Evolutionary conservation across 2,888 invertebrate species (phyloP), one percentile per base, ranked within the genome.

Genomic region (Sycophila texana): DNA sequence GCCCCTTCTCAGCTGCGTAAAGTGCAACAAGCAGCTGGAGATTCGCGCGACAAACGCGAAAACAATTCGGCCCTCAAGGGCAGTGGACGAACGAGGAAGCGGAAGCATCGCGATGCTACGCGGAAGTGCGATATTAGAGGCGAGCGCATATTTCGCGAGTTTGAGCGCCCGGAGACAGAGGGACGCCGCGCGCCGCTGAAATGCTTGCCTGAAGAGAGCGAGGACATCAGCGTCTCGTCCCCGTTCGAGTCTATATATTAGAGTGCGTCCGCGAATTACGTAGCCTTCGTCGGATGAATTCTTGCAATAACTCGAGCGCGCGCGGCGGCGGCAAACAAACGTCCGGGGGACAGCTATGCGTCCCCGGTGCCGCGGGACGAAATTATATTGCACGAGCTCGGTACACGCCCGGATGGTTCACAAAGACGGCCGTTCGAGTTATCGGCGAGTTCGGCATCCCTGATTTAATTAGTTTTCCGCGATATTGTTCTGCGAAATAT

Each of bases 251-350:
- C 58, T 58, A n/a, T 58, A n/a, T 30, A 51, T 49, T 58, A 74
- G 22, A 66, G 74, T 13, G 53, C 61, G 39, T 73, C 53, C 63
- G n/a, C 47, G 58, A 66, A 67, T 74, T 74, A 58, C 66, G 55
- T 20, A 49, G 66, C 58, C 20, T 30, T n/a, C 61, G 30, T 18
- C 51, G 18, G 53, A 13, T 18, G 58, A 10, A 74, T 74, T 74
- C 74, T 74, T 58, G 74, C 74, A 74, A 74, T 66, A 74, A 67
- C 74, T 74, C 65, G 4, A 49, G 47, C 20, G 70, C 20, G 70
- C 14, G 39, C n/a, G 14, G 30, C 66, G 49, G 18, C 30, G 13
- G 14, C 66, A 51, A 47, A 55, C 39, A 65, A 60, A 61, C 51
- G 22, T 14, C 39, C 5, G 66, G 58, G 57, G 53, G 53, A 53